These are phyloP conservation scores for Platichthys flesus DNA, from an alignment of 2,113 vertebrate genomes.

Conservation along the genomic window DNA sequence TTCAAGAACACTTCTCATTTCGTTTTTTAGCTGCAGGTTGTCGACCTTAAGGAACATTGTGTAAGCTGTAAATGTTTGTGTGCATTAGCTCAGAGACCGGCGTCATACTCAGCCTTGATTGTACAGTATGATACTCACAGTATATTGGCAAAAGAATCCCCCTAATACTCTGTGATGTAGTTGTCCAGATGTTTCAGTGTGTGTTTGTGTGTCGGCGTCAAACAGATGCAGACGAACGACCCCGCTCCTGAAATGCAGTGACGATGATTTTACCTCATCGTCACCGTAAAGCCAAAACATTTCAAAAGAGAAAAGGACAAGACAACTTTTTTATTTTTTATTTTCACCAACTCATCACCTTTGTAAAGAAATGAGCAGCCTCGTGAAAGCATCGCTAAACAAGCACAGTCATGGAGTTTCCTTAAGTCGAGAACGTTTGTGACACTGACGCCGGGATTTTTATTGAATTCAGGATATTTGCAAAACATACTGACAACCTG, in stretches of 20 bases:
- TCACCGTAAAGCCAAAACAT: conserved; percentile 3
- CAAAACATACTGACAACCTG: conserved; percentile 17
- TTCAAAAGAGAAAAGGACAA: neutral
- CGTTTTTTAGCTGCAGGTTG: conserved; percentile 40
- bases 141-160: conserved; percentile 42
- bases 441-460: conserved; percentile 10
- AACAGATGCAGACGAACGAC: conserved; percentile 21
- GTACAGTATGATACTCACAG: conserved; percentile 56
- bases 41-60: conserved; percentile 41
- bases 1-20: conserved; percentile 48
- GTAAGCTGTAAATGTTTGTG: conserved; percentile 70
- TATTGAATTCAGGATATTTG: conserved; percentile 14
- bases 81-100: conserved; percentile 65
- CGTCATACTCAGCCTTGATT: conserved; percentile 70
- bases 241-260: conserved; percentile 33
- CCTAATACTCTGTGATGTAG: conserved; percentile 56
- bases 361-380: neutral
- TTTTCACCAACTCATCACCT: neutral
- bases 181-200: conserved; percentile 60
- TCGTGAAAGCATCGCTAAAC: neutral
- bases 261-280: conserved; percentile 29
- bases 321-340: neutral
- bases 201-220: conserved; percentile 27
- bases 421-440: neutral
- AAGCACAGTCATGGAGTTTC: conserved; percentile 41